phyloP scores from a whole-genome alignment of 30 jellyfish, hydroid and myxozoan species.

The Morbakka virulenta region DNA sequence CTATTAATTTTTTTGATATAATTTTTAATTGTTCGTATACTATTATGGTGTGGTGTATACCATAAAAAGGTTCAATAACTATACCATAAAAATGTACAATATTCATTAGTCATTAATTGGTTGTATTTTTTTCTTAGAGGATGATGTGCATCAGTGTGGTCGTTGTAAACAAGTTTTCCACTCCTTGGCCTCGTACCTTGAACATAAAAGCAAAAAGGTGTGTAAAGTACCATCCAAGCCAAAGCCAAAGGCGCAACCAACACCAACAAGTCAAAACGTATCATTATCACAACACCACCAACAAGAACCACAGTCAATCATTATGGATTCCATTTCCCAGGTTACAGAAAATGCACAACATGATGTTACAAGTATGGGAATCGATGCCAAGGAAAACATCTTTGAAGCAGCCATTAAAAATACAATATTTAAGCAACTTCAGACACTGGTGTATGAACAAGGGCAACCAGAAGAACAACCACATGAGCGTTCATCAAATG shows the following conservation, averaged over 20 bases:
- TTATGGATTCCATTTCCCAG: background rate
- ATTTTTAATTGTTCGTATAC: too few species aligned
- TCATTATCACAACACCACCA: constrained; percentile 6
- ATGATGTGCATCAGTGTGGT: constrained; percentile 96
- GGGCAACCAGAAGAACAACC: constrained; percentile 43
- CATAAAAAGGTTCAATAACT: too few species aligned
- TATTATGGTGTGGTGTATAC: too few species aligned
- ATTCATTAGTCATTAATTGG: too few species aligned
- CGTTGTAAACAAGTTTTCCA: constrained; percentile 89
- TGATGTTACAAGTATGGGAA: constrained; percentile 6
- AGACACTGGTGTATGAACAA: constrained; percentile 54
- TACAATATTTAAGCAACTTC: constrained; percentile 69
- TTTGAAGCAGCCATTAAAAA: constrained; percentile 90
- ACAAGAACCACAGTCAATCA: constrained; percentile 3
- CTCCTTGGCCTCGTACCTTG: constrained; percentile 58
- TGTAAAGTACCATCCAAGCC: constrained; percentile 42
- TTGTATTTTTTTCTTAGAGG: constrained; percentile 44
- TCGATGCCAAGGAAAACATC: constrained; percentile 74
- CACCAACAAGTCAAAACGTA: constrained; percentile 16
- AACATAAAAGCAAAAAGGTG: constrained; percentile 78
- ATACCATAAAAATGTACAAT: too few species aligned
- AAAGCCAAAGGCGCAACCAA: constrained; percentile 26
- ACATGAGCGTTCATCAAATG: too few species aligned
- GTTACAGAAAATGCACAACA: background rate
- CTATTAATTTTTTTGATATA: too few species aligned